phyloP scores from a whole-genome alignment of 2,888 invertebrate species.

The Allophyes oxyacanthae region DNA sequence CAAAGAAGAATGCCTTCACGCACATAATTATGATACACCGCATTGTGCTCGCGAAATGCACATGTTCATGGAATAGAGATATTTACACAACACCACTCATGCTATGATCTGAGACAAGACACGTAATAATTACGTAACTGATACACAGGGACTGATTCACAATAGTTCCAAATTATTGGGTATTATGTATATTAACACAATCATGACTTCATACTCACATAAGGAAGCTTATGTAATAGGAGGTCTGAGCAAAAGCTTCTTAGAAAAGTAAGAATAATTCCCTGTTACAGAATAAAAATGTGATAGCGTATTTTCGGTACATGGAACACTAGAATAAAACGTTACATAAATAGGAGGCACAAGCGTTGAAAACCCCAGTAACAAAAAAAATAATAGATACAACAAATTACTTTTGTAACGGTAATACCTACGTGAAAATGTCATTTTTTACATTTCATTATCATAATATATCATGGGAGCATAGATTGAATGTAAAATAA shows the following conservation, averaged over 20 bases:
- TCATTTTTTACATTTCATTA: slow-evolving; percentile 14
- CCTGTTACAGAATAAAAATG: slow-evolving; percentile 64
- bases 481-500: slow-evolving; percentile 43
- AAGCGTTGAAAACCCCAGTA: slow-evolving; percentile 69
- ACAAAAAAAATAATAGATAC: slow-evolving; percentile 65
- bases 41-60: slow-evolving; percentile 71
- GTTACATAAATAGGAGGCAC: slow-evolving; percentile 75
- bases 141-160: background rate
- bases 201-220: slow-evolving; percentile 6
- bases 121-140: too few relatives aligned
- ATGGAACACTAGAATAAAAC: slow-evolving; percentile 63
- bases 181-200: background rate
- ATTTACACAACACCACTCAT: slow-evolving; percentile 31
- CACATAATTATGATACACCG: slow-evolving; percentile 71
- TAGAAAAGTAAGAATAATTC: slow-evolving; percentile 51
- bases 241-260: slow-evolving; percentile 44
- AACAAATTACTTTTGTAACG: slow-evolving; percentile 51
- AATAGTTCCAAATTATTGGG: too few relatives aligned
- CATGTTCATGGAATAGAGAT: slow-evolving; percentile 61
- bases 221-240: slow-evolving; percentile 17
- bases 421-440: slow-evolving; percentile 37
- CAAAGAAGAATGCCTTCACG: slow-evolving; percentile 76
- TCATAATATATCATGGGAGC: slow-evolving; percentile 26
- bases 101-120: background rate
- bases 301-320: slow-evolving; percentile 69